Evolutionary conservation across 2,888 invertebrate genomes (phyloP), one percentile per base, ranked within the genome.

Genomic region (Fabriciana adippe): DNA sequence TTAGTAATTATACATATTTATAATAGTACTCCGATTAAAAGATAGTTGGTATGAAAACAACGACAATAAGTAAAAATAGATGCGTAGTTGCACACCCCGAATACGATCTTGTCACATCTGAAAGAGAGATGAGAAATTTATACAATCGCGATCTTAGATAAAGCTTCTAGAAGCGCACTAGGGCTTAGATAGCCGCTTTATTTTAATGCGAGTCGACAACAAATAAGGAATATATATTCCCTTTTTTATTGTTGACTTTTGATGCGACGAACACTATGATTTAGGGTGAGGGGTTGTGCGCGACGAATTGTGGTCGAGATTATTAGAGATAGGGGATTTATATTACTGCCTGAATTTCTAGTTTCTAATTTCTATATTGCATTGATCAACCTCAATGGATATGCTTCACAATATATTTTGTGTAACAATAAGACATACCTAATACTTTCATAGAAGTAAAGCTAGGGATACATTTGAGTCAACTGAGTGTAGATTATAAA

Each of bases 131-230:
- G 90, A 82, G 86, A 85, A 86, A 87, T 89, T 91, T 91, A 91
- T 92, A 87, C 90, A 89, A 91, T 87, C 84, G 85, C 75, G 87
- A 92, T 92, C 89, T 87, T 83, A 92, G 92, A 92, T 92, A 91
- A 89, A 80, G 81, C 84, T 72, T 71, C 72, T 77, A 78, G 90
- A 90, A 79, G 90, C 92, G 90, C 87, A 89, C 82, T 83, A 85
- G 87, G 80, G 86, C 84, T 85, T 87, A 90, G 90, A 90, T 89
- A 89, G 85, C 78, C 82, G 87, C 81, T 90, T 90, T 90, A 91
- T 90, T 92, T 90, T 91, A 92, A 92, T 91, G 85, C 88, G 85
- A 90, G 89, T 88, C 88, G 87, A 90, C 88, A 90, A 89, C 91
- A 92, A 92, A 92, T 92, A 92, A 91, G 87, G 85, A 88, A 91